A percentile compares a stretch with the other conserved stretches of the same genome.
phyloP scores from a whole-genome alignment of 2,888 invertebrate species.

The Gibbula magus region DNA sequence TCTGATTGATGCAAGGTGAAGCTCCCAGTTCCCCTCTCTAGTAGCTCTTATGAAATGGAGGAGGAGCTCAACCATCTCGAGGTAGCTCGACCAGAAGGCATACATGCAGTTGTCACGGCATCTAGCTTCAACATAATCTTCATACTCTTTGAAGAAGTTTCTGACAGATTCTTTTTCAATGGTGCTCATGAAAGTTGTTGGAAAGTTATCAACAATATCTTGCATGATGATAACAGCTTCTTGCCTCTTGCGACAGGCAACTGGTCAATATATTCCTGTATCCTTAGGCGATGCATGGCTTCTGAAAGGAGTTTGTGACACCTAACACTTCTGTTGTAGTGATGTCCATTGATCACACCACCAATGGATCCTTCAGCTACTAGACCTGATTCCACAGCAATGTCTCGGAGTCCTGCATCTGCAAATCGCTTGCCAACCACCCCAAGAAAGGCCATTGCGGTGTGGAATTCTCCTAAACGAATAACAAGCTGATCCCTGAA shows the following conservation, averaged over 20 bases:
- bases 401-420: constrained; percentile 42
- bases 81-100: constrained; percentile 44
- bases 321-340: constrained; percentile 39
- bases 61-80: constrained; percentile 48
- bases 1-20: constrained; percentile 38
- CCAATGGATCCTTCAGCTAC: constrained; percentile 43
- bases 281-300: constrained; percentile 29
- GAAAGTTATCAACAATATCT: neutral
- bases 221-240: neutral
- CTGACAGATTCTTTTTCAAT: neutral
- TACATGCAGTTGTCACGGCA: neutral
- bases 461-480: constrained; percentile 43
- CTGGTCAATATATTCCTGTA: neutral
- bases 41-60: constrained; percentile 40
- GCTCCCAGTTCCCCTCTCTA: constrained; percentile 39
- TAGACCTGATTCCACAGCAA: constrained; percentile 41
- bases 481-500: constrained; percentile 27
- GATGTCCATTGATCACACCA: constrained; percentile 28
- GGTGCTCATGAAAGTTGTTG: neutral
- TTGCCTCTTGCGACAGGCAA: neutral
- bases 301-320: constrained; percentile 36
- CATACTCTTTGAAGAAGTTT: neutral
- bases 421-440: constrained; percentile 46
- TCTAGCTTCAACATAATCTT: neutral
- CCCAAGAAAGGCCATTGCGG: constrained; percentile 15